Percentiles rank a stretch among this genome's conserved stretches.
phyloP scores from a whole-genome alignment of 2,797 vertebrate genomes.

The Phoeniculus purpureus region DNA sequence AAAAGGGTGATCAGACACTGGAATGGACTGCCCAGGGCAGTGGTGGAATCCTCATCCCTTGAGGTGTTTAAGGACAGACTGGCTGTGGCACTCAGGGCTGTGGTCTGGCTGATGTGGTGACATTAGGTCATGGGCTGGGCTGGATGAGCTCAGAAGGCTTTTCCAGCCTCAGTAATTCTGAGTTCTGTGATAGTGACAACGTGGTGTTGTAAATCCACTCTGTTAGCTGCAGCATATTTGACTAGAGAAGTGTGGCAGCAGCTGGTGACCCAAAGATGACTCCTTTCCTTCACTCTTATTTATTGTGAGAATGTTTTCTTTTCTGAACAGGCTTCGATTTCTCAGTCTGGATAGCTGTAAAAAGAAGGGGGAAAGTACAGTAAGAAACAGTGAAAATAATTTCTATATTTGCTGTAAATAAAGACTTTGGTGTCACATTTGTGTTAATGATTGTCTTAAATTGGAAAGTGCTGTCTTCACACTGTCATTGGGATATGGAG shows the following conservation, averaged over 20 bases:
- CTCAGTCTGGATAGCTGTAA: not conserved
- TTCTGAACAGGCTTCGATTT: not conserved
- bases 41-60: too few relatives aligned
- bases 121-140: too few relatives aligned
- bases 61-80: too few relatives aligned
- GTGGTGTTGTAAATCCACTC: not conserved
- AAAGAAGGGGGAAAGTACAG: not conserved
- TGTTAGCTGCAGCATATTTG: not conserved
- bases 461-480: too few relatives aligned
- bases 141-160: too few relatives aligned
- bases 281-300: not conserved
- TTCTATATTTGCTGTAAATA: conserved; percentile 36
- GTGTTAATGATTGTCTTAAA: not conserved
- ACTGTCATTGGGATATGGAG: not conserved
- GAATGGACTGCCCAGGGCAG: too few relatives aligned
- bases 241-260: not conserved
- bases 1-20: too few relatives aligned
- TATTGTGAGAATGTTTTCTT: not conserved
- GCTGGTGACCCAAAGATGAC: not conserved
- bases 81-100: too few relatives aligned
- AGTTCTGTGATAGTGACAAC: not conserved
- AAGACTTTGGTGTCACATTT: not conserved
- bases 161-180: too few relatives aligned
- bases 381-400: not conserved
- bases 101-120: too few relatives aligned